phyloP scores from a whole-genome alignment of 92 coral and sea anemone species.

The Actinostola sp. region DNA sequence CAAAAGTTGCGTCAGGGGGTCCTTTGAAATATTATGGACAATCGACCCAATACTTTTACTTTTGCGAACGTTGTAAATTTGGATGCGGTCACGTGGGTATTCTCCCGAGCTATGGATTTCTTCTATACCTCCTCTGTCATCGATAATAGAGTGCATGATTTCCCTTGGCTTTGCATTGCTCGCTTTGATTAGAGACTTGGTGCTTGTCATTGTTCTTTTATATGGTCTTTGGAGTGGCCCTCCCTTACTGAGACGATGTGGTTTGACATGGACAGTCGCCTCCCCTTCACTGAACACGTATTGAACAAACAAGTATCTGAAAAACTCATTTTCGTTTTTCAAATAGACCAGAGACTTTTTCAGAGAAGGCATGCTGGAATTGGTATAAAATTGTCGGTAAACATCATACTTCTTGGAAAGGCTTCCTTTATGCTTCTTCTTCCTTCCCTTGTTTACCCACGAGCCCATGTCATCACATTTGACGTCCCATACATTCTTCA shows the following conservation, averaged over 20 bases:
- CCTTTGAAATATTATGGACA: not conserved
- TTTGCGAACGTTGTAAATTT: slow-evolving; percentile 21
- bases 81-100: slow-evolving; percentile 30
- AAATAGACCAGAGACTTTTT: not conserved
- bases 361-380: slow-evolving; percentile 5
- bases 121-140: slow-evolving; percentile 29
- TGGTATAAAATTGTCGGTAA: slow-evolving; percentile 12
- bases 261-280: not conserved
- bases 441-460: not conserved
- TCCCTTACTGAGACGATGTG: slow-evolving; percentile 12
- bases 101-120: slow-evolving; percentile 19
- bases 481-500: not conserved
- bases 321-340: not conserved
- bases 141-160: slow-evolving; percentile 24
- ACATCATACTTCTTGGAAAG: not conserved
- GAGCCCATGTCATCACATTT: slow-evolving; percentile 30
- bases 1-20: slow-evolving; percentile 19
- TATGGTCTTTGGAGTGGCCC: not conserved
- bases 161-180: slow-evolving; percentile 10
- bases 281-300: slow-evolving; percentile 5
- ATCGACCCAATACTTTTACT: not conserved
- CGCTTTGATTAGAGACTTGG: not conserved
- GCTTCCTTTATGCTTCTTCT: not conserved
- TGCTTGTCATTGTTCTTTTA: slow-evolving; percentile 1
- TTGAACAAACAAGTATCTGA: slow-evolving; percentile 10